phyloP scores from a whole-genome alignment of 2,888 invertebrate species.

The Caenorhabditis drosophilae region DNA sequence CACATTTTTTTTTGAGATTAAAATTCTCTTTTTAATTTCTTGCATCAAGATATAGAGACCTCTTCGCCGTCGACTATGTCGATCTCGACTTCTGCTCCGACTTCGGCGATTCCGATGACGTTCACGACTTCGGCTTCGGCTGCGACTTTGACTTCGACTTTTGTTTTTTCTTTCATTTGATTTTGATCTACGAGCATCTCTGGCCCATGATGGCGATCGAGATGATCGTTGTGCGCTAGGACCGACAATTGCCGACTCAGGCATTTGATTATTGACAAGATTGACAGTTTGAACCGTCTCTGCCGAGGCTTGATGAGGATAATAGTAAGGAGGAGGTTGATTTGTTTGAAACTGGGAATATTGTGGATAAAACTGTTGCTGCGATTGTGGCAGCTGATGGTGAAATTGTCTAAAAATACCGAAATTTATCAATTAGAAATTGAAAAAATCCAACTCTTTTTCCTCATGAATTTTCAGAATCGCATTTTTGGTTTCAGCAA shows the following conservation, averaged over 20 bases:
- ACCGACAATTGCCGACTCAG: too few species aligned
- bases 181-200: constrained; percentile 23
- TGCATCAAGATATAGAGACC: constrained; percentile 21
- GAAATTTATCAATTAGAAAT: not conserved
- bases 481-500: constrained; percentile 17
- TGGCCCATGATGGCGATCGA: constrained; percentile 27
- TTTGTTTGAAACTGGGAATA: constrained; percentile 2
- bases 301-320: not conserved
- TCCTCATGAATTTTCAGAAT: constrained; percentile 20
- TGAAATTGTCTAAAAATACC: not conserved
- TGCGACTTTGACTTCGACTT: too few species aligned
- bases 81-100: constrained; percentile 14
- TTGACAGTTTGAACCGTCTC: too few species aligned
- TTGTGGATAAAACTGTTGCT: constrained; percentile 2
- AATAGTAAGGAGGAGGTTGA: not conserved
- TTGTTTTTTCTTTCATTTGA: constrained; percentile 9
- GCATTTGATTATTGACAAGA: too few species aligned
- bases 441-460: constrained; percentile 18
- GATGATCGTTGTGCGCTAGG: constrained; percentile 6
- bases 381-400: constrained; percentile 10
- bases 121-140: constrained; percentile 29
- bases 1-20: too few species aligned
- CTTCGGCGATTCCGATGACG: constrained; percentile 9
- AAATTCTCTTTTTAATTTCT: too few species aligned
- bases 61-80: constrained; percentile 19